Evolutionary conservation across 2,113 vertebrate genomes (phyloP).

Genomic region (Ornithorhynchus anatinus): DNA sequence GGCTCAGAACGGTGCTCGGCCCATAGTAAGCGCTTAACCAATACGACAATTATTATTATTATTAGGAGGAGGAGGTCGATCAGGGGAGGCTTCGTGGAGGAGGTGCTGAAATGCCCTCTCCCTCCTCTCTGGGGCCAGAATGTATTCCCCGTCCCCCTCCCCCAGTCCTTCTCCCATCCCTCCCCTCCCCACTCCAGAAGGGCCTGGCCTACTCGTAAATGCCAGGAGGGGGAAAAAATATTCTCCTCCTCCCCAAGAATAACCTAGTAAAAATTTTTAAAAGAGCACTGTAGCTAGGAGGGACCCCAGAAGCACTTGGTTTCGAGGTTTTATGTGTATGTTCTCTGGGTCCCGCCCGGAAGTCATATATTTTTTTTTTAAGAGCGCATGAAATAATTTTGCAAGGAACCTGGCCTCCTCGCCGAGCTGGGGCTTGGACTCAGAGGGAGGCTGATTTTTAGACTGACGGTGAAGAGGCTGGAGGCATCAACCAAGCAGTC

Average conservation of each 20-base stretch:
- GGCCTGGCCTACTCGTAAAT: not conserved
- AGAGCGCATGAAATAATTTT: not conserved
- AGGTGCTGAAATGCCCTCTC: too few relatives aligned
- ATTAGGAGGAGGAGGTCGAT: too few relatives aligned
- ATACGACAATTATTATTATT: too few relatives aligned
- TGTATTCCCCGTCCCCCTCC: not conserved
- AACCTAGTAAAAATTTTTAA: not conserved
- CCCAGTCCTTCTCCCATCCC: not conserved
- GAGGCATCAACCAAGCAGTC: too few relatives aligned
- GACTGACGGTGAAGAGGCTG: too few relatives aligned
- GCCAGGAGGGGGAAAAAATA: not conserved
- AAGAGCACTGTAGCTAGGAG: not conserved
- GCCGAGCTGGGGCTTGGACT: rapidly evolving
- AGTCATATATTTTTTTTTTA: not conserved
- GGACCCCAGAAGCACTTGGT: not conserved
- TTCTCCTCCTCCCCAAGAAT: not conserved
- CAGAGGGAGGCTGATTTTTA: not conserved
- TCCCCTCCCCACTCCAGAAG: not conserved
- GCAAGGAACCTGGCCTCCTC: not conserved
- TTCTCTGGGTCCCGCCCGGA: not conserved
- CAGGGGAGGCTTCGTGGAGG: too few relatives aligned
- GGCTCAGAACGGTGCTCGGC: too few relatives aligned
- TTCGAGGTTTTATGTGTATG: not conserved
- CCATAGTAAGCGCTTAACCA: too few relatives aligned
- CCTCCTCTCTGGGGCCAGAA: too few relatives aligned